These are phyloP conservation scores for Drosophila prostipennis DNA, from an alignment of 2,888 invertebrate genomes.

Conservation along the genomic window DNA sequence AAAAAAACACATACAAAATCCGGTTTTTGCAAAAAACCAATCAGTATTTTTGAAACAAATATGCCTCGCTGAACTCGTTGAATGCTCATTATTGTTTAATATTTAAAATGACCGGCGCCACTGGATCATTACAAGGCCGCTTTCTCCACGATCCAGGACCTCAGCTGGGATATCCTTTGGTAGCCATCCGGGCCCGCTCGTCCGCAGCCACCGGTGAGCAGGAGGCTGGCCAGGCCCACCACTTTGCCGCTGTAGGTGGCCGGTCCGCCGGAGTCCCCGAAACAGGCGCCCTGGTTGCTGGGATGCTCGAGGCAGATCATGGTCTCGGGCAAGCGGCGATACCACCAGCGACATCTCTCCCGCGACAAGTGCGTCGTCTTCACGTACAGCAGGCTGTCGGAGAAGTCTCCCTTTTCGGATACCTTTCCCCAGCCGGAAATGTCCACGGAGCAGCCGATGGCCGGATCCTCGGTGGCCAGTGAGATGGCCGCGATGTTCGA, in stretches of 20 bases:
- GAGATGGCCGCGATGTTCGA: background rate
- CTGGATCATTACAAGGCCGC: background rate
- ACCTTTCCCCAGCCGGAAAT: background rate
- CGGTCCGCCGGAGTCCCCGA: conserved; percentile 3
- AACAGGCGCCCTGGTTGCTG: background rate
- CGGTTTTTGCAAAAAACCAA: no score
- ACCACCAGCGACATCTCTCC: background rate
- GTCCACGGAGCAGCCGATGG: background rate
- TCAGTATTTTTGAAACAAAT: no score
- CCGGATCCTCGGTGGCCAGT: conserved; percentile 1
- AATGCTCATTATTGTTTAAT: background rate
- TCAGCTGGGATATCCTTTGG: background rate
- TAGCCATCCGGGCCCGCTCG: background rate
- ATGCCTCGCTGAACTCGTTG: no score
- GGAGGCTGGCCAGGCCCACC: conserved; percentile 2
- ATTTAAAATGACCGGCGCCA: background rate
- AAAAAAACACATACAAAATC: no score
- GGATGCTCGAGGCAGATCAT: conserved; percentile 1
- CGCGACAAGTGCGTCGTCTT: background rate
- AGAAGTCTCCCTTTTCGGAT: background rate
- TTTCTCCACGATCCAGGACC: background rate
- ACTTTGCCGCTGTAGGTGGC: conserved; percentile 2
- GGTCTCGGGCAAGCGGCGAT: background rate
- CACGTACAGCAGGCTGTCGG: background rate
- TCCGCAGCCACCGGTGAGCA: background rate